These are phyloP conservation scores for Paracanthobrama guichenoti DNA, from an alignment of 2,113 vertebrate species.

Conservation along the genomic window DNA sequence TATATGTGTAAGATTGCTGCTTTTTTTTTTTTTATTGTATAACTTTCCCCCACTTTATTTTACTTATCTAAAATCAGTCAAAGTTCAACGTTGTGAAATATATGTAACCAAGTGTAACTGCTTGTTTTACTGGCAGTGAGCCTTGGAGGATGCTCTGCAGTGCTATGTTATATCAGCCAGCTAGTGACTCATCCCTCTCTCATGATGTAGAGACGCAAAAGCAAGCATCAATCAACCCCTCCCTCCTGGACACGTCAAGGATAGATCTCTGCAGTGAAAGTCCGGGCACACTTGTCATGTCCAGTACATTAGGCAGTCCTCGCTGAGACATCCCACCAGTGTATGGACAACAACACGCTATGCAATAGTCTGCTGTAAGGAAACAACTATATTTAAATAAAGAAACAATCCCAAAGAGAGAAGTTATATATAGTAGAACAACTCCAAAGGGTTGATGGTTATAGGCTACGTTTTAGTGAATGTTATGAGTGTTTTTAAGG, in stretches of 20 bases:
- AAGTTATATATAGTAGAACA: background rate
- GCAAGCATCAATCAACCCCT: slow-evolving; percentile 69
- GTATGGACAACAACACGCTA: too few species aligned
- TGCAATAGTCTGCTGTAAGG: background rate
- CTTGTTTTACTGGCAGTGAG: slow-evolving; percentile 10
- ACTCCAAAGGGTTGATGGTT: background rate
- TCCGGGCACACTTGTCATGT: slow-evolving; percentile 49
- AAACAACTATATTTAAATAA: too few species aligned
- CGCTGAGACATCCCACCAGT: background rate
- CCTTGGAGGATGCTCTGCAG: slow-evolving; percentile 42
- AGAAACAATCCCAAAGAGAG: too few species aligned
- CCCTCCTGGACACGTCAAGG: slow-evolving; percentile 55
- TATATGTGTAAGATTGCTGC: background rate
- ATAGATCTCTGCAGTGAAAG: slow-evolving; percentile 52
- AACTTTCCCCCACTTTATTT: background rate
- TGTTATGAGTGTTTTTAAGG: background rate
- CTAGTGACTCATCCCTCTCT: slow-evolving; percentile 76
- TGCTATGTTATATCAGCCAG: slow-evolving; percentile 66
- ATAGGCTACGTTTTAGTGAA: background rate
- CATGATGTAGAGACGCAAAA: slow-evolving; percentile 66
- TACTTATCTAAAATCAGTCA: background rate
- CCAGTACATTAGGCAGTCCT: slow-evolving; percentile 34
- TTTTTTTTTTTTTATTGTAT: too few species aligned
- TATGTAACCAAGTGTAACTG: too few species aligned
- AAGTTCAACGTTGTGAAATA: background rate